These are phyloP conservation scores for Diaphora mendica DNA, from an alignment of 2,888 invertebrate genomes.

Conservation along the genomic window DNA sequence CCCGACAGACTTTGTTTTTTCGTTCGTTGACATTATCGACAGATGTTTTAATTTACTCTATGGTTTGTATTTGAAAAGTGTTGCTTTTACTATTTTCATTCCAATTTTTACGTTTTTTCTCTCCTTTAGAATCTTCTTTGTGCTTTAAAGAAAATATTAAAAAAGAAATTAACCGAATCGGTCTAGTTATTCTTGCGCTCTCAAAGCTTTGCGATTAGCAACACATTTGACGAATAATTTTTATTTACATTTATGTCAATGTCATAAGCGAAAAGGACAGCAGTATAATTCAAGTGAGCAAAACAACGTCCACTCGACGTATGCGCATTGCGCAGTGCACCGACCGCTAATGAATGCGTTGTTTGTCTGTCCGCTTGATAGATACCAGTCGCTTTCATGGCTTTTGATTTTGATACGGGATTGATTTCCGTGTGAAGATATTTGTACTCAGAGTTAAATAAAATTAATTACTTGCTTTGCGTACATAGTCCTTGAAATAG, in stretches of 20 bases:
- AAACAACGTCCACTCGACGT: constrained; percentile 49
- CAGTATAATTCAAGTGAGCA: constrained; percentile 19
- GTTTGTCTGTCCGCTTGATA: constrained; percentile 57
- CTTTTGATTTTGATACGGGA: constrained; percentile 31
- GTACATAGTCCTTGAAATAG: neutral
- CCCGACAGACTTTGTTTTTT: no score
- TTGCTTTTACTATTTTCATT: no score
- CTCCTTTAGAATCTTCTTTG: no score
- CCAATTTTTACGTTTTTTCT: no score
- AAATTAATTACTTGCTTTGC: neutral
- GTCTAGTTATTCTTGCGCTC: no score
- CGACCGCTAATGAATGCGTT: constrained; percentile 62
- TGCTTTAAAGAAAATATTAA: no score
- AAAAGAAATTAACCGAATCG: no score
- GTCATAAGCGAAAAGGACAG: constrained; percentile 35
- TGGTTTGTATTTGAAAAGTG: no score
- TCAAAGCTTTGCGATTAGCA: no score
- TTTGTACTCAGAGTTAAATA: constrained; percentile 19
- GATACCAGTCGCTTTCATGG: constrained; percentile 44
- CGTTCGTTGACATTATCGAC: no score
- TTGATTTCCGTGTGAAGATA: constrained; percentile 49
- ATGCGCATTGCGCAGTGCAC: constrained; percentile 58
- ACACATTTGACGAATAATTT: no score
- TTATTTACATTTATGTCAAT: constrained; percentile 11
- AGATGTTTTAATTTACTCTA: no score